A percentile compares a stretch with the other conserved stretches of the same genome.
phyloP scores from a whole-genome alignment of 2,888 invertebrate species.

The Metellina segmentata region DNA sequence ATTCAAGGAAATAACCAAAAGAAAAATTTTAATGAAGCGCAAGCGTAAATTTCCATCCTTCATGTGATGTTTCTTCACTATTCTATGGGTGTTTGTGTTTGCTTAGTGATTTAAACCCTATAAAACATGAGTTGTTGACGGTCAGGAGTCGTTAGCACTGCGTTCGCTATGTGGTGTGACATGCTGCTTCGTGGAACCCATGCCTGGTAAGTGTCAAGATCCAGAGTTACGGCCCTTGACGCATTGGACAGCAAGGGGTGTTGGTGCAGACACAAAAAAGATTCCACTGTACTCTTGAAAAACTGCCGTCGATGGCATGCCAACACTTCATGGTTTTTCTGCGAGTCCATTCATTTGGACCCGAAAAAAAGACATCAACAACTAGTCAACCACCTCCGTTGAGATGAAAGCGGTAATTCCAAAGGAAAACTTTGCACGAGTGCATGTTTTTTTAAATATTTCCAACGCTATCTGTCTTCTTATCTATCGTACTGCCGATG shows the following conservation, averaged over 20 bases:
- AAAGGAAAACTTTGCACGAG: neutral
- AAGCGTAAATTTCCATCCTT: neutral
- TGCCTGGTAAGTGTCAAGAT: neutral
- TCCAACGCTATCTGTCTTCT: neutral
- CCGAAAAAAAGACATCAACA: too few relatives aligned
- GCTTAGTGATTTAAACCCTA: constrained; percentile 8
- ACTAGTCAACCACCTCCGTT: too few relatives aligned
- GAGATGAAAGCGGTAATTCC: neutral
- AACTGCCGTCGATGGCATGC: neutral
- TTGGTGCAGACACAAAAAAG: neutral
- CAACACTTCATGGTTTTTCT: too few relatives aligned
- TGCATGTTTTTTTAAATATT: neutral
- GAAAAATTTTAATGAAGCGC: neutral
- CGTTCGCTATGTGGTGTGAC: neutral
- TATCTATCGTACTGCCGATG: neutral
- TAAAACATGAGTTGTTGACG: constrained; percentile 28
- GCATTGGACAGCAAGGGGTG: neutral
- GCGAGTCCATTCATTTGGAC: too few relatives aligned
- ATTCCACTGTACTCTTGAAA: neutral
- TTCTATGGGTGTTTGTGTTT: neutral
- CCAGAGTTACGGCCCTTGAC: neutral
- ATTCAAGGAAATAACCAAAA: neutral
- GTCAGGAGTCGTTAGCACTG: neutral
- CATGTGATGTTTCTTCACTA: too few relatives aligned
- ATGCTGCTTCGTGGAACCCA: neutral